phyloP scores from a whole-genome alignment of 2,888 invertebrate species.

The Eupithecia vulgata region DNA sequence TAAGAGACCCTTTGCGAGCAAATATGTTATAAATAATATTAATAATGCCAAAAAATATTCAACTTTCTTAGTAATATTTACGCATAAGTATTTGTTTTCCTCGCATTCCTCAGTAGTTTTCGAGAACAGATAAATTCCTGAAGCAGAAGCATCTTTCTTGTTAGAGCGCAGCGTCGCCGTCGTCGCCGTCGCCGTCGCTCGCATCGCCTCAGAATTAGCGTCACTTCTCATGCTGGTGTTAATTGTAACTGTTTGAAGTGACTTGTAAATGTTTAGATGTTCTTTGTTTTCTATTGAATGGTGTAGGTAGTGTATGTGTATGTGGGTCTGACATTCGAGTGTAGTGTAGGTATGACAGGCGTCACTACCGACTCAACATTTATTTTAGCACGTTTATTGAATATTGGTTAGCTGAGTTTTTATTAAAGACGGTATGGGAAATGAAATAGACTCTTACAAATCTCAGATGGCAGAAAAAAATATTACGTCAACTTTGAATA shows the following conservation, averaged over 20 bases:
- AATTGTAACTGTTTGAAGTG: slow-evolving; percentile 22
- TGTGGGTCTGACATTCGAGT: too few relatives aligned
- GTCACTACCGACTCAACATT: background rate
- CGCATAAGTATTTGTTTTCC: too few relatives aligned
- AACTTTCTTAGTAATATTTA: too few relatives aligned
- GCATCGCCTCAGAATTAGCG: slow-evolving; percentile 11
- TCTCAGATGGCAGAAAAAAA: background rate
- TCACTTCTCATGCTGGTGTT: slow-evolving; percentile 19
- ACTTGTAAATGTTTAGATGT: slow-evolving; percentile 16
- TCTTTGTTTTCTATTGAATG: slow-evolving; percentile 2
- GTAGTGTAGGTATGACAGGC: background rate
- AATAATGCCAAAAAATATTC: too few relatives aligned
- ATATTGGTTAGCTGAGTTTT: background rate
- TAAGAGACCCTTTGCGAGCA: too few relatives aligned
- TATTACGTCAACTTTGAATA: background rate
- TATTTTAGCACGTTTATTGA: background rate
- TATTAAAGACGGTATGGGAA: background rate
- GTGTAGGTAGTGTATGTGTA: too few relatives aligned
- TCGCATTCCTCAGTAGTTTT: background rate
- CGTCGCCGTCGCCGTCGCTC: background rate
- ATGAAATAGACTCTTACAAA: background rate
- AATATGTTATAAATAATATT: too few relatives aligned
- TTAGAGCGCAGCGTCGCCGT: background rate
- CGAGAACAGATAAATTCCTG: background rate
- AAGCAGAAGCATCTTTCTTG: background rate